phyloP scores from a whole-genome alignment of 2,797 vertebrate species.

The Prionace glauca region DNA sequence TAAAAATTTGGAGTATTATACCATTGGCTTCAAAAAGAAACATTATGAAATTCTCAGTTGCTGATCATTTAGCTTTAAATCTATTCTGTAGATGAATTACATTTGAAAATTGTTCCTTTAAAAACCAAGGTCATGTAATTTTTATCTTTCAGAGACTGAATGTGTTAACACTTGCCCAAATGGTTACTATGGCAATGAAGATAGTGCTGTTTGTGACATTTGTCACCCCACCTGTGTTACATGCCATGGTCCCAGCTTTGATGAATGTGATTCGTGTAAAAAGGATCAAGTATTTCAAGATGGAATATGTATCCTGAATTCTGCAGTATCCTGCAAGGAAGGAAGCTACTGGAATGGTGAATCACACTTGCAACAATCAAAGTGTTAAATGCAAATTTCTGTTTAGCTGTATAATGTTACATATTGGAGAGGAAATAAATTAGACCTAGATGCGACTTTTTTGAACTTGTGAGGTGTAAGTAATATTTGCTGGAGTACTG shows the following conservation, averaged over 20 bases:
- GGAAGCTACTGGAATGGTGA: slow-evolving; percentile 52
- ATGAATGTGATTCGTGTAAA: slow-evolving; percentile 70
- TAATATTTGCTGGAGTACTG: neutral
- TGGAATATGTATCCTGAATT: slow-evolving; percentile 56
- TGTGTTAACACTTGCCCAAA: slow-evolving; percentile 68
- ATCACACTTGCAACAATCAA: neutral
- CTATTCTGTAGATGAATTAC: neutral
- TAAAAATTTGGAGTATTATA: neutral
- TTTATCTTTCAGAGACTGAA: slow-evolving; percentile 56
- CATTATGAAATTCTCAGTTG: neutral
- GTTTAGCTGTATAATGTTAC: neutral
- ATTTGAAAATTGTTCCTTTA: neutral
- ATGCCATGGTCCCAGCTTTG: slow-evolving; percentile 60
- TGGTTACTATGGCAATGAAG: slow-evolving; percentile 66
- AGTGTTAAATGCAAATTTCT: neutral
- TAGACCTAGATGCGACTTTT: neutral
- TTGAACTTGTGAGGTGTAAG: neutral
- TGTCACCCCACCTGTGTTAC: slow-evolving; percentile 69
- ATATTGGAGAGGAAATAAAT: neutral
- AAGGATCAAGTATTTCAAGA: slow-evolving; percentile 46
- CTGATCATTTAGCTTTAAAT: neutral
- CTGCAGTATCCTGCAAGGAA: slow-evolving; percentile 28
- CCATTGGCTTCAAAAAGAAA: neutral
- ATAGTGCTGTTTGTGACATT: slow-evolving; percentile 62
- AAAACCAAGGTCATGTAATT: neutral